Evolutionary conservation across 2,888 invertebrate genomes (phyloP), one percentile per base, ranked within the genome.

Genomic region (Parnassius mnemosyne): DNA sequence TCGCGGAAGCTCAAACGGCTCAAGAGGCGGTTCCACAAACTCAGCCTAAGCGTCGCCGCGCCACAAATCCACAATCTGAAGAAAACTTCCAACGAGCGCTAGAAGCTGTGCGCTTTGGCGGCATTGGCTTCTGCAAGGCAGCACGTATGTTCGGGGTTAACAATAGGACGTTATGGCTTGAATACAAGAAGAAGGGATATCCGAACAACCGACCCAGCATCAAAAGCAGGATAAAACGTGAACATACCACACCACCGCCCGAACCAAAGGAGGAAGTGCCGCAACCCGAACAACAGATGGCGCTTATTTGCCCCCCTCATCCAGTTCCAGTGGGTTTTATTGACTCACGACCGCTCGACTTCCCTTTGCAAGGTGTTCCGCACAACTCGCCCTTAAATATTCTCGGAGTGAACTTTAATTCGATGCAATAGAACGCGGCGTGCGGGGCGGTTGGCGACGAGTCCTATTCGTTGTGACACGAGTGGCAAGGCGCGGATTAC

Each of bases 51-150:
- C 92, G 96, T 50, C 95, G 95, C 74, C 93, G 96, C 65, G 81
- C 95, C 59, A 94, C 94, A 59, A 96, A 96, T 84, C 96, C 96
- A 0, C 96, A 96, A 80, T 94, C 95, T 1, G 96, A 96, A 74
- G 96, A 96, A 77, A 96, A 96, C 80, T 96, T 96, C 83, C 94
- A 95, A 69, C 92, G 95, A 46, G 96, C 96, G 0, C 85, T 96
- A 57, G 96, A 96, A 77, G 96, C 96, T 0, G 96, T 96, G 0
- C 93, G 96, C 66, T 95, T 94, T 75, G 96, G 96, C 25, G 96
- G 96, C 49, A 96, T 96, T 70, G 96, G 96, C 2, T 96, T 96
- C 84, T 96, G 96, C 83, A 96, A 96, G 76, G 96, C 96, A 10
- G 96, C 96, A 0, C 92, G 96, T 58, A 93, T 96, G 87, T 96